Evolutionary conservation across 37 sponge, comb jelly and placozoan species (phyloP).

Genomic region (Halichondria panicea): DNA sequence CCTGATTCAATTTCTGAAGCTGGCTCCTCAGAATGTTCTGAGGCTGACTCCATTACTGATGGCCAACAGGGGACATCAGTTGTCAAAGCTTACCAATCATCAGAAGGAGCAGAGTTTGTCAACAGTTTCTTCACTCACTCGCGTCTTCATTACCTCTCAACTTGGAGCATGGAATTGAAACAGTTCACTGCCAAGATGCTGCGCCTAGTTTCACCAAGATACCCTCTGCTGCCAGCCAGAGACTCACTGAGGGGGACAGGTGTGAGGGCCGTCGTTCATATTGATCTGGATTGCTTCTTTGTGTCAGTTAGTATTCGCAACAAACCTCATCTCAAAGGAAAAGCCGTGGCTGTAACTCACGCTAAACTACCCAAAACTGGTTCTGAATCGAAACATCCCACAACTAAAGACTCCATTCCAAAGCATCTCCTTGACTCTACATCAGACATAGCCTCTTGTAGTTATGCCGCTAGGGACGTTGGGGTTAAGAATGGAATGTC

Average conservation of each 20-base stretch:
- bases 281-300: constrained; percentile 96
- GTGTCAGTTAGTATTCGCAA: constrained; percentile 72
- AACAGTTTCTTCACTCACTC: constrained; percentile 85
- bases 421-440: constrained; percentile 32
- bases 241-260: constrained; percentile 16
- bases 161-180: constrained; percentile 83
- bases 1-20: too few relatives aligned
- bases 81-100: not conserved
- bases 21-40: too few relatives aligned
- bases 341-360: constrained; percentile 90
- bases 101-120: constrained; percentile 58
- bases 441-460: constrained; percentile 90
- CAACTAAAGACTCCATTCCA: not conserved
- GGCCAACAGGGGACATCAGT: not conserved
- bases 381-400: not conserved
- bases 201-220: constrained; percentile 3
- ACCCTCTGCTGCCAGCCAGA: constrained; percentile 12
- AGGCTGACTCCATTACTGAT: not conserved
- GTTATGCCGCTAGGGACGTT: constrained; percentile 78
- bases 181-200: constrained; percentile 52
- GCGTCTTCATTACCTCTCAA: constrained; percentile 88
- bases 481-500: constrained; percentile 92
- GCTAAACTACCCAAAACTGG: constrained; percentile 21
- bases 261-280: constrained; percentile 61
- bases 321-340: constrained; percentile 68